Base-by-base conservation (phyloP, 2,888 invertebrate genomes). In the Tetragnatha montana region DNA sequence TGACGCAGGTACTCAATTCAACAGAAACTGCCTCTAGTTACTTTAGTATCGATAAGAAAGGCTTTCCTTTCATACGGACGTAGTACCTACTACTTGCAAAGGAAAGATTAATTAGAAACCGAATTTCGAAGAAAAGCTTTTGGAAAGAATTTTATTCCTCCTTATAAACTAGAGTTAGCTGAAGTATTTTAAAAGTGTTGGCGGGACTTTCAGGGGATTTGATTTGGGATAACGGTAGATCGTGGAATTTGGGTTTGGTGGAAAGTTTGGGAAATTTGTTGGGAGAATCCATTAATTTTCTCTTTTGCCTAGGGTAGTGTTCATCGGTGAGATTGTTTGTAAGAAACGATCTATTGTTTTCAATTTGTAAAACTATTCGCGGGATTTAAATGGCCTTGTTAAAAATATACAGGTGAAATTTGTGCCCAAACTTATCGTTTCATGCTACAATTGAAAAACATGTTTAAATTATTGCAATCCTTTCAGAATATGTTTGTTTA, bases 1-100 rank as follows among this genome's bases (percentile, higher is more conserved):
- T n/a, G n/a, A 2, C 35, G 60, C 60, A 60, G 60, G 78, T 78
- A 51, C 51, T 78, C 60, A 60, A 78, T 78, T 78, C 78, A 49
- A 76, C 76, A 78, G 60, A 7, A 17, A 19, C 51, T 60, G 78
- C 76, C 76, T n/a, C 50, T 76, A 76, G 19, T 78, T 78, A 21
- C 51, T 78, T 60, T 50, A 6, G 35, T 4, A 17, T 60, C 60
- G 14, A 12, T 8, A 60, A 60, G 17, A 17, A 60, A 60, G 60
- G 4, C 14, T 17, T 60, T 60, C 60, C 60, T 60, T 8, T 60
- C 60, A 60, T 60, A 12, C 12, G 17, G 60, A n/a, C n/a, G n/a
- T n/a, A n/a, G n/a, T n/a, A n/a, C n/a, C n/a, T n/a, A n/a, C n/a
- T 12, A 60, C 10, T 60, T 60, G 60, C 60, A 10, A 17, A 60